phyloP scores from a whole-genome alignment of 1,140 invertebrate genomes.

The Ceratina australensis region DNA sequence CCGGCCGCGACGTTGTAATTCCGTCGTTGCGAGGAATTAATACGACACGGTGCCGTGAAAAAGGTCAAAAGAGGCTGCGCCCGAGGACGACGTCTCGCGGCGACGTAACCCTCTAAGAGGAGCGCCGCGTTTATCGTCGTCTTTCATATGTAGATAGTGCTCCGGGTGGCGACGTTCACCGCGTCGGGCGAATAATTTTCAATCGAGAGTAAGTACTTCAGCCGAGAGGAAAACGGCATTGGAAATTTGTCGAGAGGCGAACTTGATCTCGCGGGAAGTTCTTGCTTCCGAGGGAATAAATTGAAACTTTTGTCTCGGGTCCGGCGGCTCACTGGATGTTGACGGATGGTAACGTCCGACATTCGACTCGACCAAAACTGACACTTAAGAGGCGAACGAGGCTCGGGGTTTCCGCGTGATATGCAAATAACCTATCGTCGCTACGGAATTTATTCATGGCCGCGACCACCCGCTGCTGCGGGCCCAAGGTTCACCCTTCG shows the following conservation, averaged over 20 bases:
- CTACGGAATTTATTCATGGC: conserved; percentile 74
- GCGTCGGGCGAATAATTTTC: conserved; percentile 15
- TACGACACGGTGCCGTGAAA: conserved; percentile 2
- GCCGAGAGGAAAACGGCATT: not conserved
- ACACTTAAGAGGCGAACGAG: conserved; percentile 16
- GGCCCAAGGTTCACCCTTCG: conserved; percentile 32
- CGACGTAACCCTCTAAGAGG: not conserved
- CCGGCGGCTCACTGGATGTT: not conserved
- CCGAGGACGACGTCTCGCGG: not conserved
- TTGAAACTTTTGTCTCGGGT: not conserved
- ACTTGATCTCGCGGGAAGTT: too few relatives aligned
- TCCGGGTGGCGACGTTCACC: not conserved
- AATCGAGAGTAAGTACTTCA: not conserved
- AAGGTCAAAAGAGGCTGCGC: too few relatives aligned
- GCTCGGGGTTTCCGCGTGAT: conserved; percentile 52
- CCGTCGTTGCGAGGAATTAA: conserved; percentile 9
- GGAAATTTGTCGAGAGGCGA: not conserved
- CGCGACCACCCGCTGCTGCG: conserved; percentile 55
- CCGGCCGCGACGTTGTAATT: conserved; percentile 10
- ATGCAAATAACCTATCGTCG: conserved; percentile 71
- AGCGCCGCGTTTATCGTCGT: conserved; percentile 13
- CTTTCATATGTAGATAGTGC: conserved; percentile 16
- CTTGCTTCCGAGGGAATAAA: too few relatives aligned
- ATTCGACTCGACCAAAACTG: conserved; percentile 12
- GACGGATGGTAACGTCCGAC: not conserved